These are phyloP conservation scores for Bradypodion pumilum DNA, from an alignment of 2,797 vertebrate species.

Conservation along the genomic window DNA sequence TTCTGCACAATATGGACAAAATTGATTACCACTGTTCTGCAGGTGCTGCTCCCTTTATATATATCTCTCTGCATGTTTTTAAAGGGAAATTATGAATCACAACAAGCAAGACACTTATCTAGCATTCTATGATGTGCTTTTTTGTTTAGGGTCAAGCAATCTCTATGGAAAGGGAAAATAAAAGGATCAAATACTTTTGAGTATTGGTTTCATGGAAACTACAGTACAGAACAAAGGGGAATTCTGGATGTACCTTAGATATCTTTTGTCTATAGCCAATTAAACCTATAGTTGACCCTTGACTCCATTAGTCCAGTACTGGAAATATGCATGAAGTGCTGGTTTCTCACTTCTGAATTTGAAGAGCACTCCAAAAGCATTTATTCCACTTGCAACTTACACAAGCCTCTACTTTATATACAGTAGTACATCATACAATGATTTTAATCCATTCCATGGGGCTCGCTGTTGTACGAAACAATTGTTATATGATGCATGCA, in stretches of 20 bases:
- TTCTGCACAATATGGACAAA: neutral
- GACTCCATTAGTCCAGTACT: neutral
- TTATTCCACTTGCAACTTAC: neutral
- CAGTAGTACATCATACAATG: too few relatives aligned
- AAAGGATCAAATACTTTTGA: neutral
- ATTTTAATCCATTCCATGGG: too few relatives aligned
- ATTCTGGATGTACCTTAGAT: neutral
- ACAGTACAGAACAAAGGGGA: neutral
- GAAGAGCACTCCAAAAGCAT: constrained; percentile 7
- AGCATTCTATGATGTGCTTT: neutral
- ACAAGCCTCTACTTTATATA: neutral
- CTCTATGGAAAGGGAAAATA: neutral
- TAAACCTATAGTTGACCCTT: constrained; percentile 7
- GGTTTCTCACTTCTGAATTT: neutral
- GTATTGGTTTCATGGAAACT: neutral
- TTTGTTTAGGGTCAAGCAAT: neutral
- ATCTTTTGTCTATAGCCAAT: neutral
- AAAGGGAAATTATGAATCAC: constrained; percentile 1
- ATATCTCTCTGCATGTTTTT: neutral
- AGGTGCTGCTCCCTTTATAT: neutral
- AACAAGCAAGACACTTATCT: neutral
- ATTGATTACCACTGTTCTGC: neutral
- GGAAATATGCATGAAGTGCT: neutral
- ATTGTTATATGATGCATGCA: too few relatives aligned
- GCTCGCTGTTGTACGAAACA: too few relatives aligned